phyloP scores from a whole-genome alignment of 2,113 vertebrate species.

The Cyphomyrus discorhynchus region DNA sequence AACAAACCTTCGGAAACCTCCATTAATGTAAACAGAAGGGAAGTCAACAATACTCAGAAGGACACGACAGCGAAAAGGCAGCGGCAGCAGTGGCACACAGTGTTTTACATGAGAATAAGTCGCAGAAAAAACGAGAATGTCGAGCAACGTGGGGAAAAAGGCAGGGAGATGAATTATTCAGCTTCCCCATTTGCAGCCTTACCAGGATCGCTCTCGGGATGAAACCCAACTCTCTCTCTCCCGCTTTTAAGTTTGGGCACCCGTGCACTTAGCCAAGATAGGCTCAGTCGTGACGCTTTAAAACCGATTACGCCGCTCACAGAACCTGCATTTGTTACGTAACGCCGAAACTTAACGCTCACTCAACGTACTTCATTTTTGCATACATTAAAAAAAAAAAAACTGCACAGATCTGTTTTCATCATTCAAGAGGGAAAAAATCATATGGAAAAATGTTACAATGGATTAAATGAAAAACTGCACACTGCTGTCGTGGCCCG shows the following conservation, averaged over 20 bases:
- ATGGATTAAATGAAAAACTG: not conserved
- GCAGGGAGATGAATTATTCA: not conserved
- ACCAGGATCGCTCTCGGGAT: not conserved
- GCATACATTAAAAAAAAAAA: not conserved
- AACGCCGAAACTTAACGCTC: not conserved
- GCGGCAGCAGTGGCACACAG: not conserved
- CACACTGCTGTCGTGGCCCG: not conserved
- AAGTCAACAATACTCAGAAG: not conserved
- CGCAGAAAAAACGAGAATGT: not conserved
- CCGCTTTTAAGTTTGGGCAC: constrained; percentile 3
- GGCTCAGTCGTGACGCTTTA: not conserved
- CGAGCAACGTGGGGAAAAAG: not conserved
- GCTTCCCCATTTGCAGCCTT: not conserved
- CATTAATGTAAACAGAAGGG: not conserved
- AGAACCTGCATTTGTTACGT: constrained; percentile 3
- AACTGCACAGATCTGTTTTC: not conserved
- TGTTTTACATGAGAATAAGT: not conserved
- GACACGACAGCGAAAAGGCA: not conserved
- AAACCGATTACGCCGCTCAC: not conserved
- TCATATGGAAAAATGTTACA: not conserved
- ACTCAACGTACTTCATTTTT: constrained; percentile 4
- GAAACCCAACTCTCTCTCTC: constrained; percentile 4
- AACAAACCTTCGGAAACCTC: not conserved
- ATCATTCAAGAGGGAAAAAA: not conserved
- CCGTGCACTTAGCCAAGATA: not conserved